These are phyloP conservation scores for Threskiornis aethiopicus DNA, from an alignment of 2,797 vertebrate species.

Conservation along the genomic window DNA sequence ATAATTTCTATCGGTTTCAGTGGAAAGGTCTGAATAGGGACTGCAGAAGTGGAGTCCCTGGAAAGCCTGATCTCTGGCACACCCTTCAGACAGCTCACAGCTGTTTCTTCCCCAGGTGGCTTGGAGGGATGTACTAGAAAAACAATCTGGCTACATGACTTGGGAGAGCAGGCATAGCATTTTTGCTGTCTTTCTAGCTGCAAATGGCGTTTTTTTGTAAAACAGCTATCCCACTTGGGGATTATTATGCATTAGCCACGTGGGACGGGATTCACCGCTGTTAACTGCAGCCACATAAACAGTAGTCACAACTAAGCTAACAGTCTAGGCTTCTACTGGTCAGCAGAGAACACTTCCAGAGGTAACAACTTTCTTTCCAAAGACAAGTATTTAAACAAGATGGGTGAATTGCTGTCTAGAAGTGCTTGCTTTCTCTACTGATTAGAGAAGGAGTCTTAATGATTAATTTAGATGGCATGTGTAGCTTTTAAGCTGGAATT, in stretches of 20 bases:
- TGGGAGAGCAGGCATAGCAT: neutral
- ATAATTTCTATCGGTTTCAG: neutral
- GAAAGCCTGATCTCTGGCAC: neutral
- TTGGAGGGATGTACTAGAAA: neutral
- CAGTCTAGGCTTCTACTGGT: neutral
- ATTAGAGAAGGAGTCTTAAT: neutral
- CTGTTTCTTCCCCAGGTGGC: neutral
- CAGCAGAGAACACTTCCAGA: neutral
- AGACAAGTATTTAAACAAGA: neutral
- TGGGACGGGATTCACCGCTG: neutral
- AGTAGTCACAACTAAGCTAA: neutral
- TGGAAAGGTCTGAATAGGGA: neutral
- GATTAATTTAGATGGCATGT: neutral
- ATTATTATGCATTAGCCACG: neutral
- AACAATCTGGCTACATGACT: neutral
- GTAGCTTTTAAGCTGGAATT: neutral
- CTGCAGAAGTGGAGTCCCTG: neutral
- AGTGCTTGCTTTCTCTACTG: neutral
- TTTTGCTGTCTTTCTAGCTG: neutral
- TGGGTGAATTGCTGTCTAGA: neutral
- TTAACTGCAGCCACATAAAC: neutral
- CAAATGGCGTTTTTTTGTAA: neutral
- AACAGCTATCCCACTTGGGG: neutral
- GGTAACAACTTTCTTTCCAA: neutral
- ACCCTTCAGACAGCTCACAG: neutral